These are phyloP conservation scores for Empidonax alnorum DNA, from an alignment of 2,113 vertebrate genomes.

Conservation along the genomic window DNA sequence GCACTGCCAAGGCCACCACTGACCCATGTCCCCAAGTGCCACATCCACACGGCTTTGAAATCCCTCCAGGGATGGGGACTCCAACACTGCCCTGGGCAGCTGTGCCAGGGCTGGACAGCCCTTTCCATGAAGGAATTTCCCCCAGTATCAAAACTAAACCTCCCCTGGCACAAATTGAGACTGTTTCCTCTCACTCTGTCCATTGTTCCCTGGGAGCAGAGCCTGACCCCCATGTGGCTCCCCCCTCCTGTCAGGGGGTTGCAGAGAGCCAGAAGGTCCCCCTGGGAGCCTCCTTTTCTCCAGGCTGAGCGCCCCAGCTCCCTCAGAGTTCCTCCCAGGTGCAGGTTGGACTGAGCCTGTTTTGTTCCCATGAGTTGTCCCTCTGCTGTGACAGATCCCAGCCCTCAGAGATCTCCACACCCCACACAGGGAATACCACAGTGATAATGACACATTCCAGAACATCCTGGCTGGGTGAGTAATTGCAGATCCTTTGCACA, in stretches of 20 bases:
- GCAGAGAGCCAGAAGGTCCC: background rate
- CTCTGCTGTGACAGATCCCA: background rate
- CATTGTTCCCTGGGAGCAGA: background rate
- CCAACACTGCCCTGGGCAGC: background rate
- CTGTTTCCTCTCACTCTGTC: background rate
- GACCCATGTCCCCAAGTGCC: accelerated
- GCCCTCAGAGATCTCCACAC: accelerated
- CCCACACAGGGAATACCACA: background rate
- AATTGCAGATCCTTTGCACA: background rate
- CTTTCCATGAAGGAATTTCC: background rate
- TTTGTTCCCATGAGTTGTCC: background rate
- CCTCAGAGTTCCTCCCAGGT: background rate
- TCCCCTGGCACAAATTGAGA: background rate
- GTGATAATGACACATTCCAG: background rate
- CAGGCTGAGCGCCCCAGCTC: background rate
- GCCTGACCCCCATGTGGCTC: background rate
- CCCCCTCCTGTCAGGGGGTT: background rate
- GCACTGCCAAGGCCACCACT: background rate
- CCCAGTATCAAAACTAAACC: accelerated
- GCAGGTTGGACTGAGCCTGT: background rate
- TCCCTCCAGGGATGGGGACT: background rate
- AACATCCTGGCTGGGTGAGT: background rate
- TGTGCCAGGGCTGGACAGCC: background rate
- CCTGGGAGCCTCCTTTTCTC: background rate
- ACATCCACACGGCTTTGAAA: background rate